phyloP scores from a whole-genome alignment of 1,140 invertebrate genomes.

The Hydropsyche tenuis region DNA sequence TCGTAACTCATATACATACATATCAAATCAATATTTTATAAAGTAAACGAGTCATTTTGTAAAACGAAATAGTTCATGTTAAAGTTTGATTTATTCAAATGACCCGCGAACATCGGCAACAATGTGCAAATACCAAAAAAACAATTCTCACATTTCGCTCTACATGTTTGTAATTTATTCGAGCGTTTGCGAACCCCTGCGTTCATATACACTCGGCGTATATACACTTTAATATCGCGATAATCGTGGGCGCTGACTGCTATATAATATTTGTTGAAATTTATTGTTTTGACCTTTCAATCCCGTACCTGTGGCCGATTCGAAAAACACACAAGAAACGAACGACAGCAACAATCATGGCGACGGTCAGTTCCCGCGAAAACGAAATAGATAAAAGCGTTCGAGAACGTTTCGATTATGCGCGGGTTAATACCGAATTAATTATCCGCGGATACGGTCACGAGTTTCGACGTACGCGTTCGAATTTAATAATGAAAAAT shows the following conservation, averaged over 20 bases:
- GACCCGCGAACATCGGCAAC: too few relatives aligned
- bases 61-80: too few relatives aligned
- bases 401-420: not conserved
- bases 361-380: too few relatives aligned
- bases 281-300: constrained; percentile 32
- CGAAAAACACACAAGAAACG: constrained; percentile 18
- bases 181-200: not conserved
- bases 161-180: too few relatives aligned
- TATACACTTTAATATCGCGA: constrained; percentile 15
- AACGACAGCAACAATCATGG: constrained; percentile 4
- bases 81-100: too few relatives aligned
- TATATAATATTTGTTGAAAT: constrained; percentile 34
- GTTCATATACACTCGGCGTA: not conserved
- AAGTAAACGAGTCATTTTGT: too few relatives aligned
- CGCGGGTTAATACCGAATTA: constrained; percentile 2
- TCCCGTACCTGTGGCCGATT: constrained; percentile 19
- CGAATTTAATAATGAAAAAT: constrained; percentile 21
- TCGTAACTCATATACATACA: too few relatives aligned
- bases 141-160: too few relatives aligned
- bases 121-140: too few relatives aligned
- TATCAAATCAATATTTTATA: too few relatives aligned
- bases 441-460: constrained; percentile 7
- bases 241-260: constrained; percentile 28
- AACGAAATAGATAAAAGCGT: too few relatives aligned
- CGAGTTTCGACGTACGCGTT: not conserved